Percentiles rank a stretch among this genome's conserved stretches.
Conservation (phyloP, 2,797 vertebrate genomes). For the Sebastolobus altivelis region DNA sequence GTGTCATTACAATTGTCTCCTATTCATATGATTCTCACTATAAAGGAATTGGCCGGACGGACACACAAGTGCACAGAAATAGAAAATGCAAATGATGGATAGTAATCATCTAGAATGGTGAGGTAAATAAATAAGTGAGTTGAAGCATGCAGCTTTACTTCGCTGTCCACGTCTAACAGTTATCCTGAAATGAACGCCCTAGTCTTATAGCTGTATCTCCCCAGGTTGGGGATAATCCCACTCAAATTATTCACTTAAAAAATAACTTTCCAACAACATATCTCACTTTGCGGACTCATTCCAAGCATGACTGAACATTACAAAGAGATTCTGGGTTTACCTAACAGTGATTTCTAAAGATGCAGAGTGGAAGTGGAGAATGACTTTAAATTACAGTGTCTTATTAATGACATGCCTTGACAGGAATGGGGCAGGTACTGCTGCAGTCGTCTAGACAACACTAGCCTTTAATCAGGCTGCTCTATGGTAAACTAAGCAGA, state of each 20-base stretch:
- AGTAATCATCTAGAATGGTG: conserved; percentile 2
- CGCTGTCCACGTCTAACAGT: background rate
- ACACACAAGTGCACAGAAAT: conserved; percentile 32
- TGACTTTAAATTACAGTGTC: conserved; percentile 44
- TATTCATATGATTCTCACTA: conserved; percentile 33
- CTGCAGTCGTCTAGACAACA: conserved; percentile 68
- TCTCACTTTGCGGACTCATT: conserved; percentile 13
- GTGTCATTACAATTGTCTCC: conserved; percentile 56
- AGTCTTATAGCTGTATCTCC: background rate
- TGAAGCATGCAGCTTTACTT: conserved; percentile 1
- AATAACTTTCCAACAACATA: background rate
- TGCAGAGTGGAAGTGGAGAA: background rate
- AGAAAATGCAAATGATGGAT: conserved; percentile 49
- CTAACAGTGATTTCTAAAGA: conserved; percentile 16
- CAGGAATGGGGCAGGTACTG: conserved; percentile 56
- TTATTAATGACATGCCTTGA: conserved; percentile 61
- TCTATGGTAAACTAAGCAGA: conserved; percentile 43
- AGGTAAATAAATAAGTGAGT: conserved; percentile 9
- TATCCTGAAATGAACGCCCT: background rate
- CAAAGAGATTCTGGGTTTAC: conserved; percentile 3
- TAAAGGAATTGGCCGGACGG: conserved; percentile 19
- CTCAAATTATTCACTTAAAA: conserved; percentile 1
- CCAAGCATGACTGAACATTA: conserved; percentile 10
- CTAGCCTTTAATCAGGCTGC: conserved; percentile 67
- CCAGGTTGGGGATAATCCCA: background rate